phyloP scores from a whole-genome alignment of 2,888 invertebrate genomes.

The Aleiodes alternator region DNA sequence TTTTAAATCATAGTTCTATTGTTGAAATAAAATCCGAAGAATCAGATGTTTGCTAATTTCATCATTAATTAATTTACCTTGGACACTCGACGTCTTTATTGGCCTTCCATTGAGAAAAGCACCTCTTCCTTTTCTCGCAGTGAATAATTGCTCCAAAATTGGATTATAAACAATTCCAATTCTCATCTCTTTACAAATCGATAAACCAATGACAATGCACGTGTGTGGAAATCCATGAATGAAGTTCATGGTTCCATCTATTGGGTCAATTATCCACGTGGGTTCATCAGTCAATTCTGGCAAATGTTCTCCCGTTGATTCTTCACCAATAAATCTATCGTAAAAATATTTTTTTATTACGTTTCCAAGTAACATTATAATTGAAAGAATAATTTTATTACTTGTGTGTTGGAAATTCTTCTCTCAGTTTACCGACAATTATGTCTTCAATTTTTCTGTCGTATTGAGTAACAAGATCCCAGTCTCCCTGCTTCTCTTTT shows the following conservation, averaged over 20 bases:
- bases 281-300: conserved; percentile 84
- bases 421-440: conserved; percentile 80
- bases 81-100: conserved; percentile 78
- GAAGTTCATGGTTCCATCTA: conserved; percentile 94
- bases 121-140: conserved; percentile 84
- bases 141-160: conserved; percentile 83
- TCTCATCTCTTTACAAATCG: conserved; percentile 79
- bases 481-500: conserved; percentile 80
- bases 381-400: conserved; percentile 61
- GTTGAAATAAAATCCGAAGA: no score
- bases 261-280: conserved; percentile 92
- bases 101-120: conserved; percentile 85
- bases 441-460: conserved; percentile 86
- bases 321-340: conserved; percentile 88
- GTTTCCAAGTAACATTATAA: neutral
- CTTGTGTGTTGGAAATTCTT: conserved; percentile 81
- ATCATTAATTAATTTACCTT: conserved; percentile 72
- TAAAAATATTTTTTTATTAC: neutral
- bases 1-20: no score
- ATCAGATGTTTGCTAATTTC: no score
- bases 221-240: conserved; percentile 83
- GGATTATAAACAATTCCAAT: conserved; percentile 89
- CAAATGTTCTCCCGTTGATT: conserved; percentile 78
- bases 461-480: conserved; percentile 89
- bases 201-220: conserved; percentile 83